These are phyloP conservation scores for Varecia variegata DNA, from an alignment of 2,797 vertebrate species.

Conservation along the genomic window DNA sequence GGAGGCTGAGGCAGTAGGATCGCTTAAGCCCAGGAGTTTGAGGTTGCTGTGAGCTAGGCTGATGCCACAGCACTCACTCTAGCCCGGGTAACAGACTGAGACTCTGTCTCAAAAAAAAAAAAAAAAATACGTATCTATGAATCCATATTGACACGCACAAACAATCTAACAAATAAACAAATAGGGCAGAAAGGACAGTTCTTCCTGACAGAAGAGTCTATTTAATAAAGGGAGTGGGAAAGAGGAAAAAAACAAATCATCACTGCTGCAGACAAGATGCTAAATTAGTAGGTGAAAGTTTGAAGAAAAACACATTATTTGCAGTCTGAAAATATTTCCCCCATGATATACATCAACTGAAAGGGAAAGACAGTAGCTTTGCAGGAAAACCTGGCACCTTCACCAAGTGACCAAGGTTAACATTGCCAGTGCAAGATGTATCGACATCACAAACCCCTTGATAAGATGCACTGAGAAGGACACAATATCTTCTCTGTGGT, in stretches of 20 bases:
- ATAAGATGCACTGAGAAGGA: not conserved
- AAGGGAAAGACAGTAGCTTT: not conserved
- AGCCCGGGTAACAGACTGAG: too few species aligned
- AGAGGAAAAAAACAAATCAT: not conserved
- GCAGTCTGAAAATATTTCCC: not conserved
- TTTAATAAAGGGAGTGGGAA: not conserved
- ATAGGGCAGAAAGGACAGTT: not conserved
- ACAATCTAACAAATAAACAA: not conserved
- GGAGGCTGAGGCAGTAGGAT: too few species aligned
- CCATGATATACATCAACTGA: not conserved
- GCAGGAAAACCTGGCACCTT: not conserved
- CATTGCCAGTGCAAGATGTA: not conserved
- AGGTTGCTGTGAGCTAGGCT: too few species aligned
- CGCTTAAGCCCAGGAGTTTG: too few species aligned
- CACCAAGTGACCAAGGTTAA: not conserved
- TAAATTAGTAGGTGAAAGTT: not conserved
- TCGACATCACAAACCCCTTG: not conserved
- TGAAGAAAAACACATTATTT: not conserved
- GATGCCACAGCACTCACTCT: too few species aligned
- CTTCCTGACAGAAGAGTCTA: not conserved
- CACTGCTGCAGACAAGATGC: not conserved
- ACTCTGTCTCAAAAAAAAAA: too few species aligned
- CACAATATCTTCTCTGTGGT: not conserved
- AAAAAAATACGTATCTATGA: conserved; percentile 4
- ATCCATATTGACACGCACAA: not conserved